Evolutionary conservation across 2,888 invertebrate genomes (phyloP).

Genomic region (Caenorhabditis becei): DNA sequence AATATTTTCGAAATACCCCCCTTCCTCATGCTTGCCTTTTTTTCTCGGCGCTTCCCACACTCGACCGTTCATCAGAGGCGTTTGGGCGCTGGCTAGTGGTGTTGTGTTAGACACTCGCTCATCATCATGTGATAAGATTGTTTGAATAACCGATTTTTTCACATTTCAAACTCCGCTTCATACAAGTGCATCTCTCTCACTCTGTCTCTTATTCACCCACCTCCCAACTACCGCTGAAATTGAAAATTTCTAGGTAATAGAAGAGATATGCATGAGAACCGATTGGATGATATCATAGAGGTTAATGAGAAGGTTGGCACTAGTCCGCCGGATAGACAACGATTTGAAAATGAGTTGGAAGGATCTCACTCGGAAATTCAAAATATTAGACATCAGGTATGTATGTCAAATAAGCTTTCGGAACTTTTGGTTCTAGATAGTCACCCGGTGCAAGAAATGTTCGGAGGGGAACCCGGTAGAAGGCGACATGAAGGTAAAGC

Average conservation of each 20-base stretch:
- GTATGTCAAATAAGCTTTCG: neutral
- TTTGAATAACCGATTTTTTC: conserved; percentile 52
- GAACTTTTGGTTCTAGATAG: conserved; percentile 18
- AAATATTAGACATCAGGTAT: conserved; percentile 30
- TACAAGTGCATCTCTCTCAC: conserved; percentile 42
- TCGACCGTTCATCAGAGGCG: conserved; percentile 8
- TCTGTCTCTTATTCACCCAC: conserved; percentile 1
- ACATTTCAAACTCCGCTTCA: conserved; percentile 39
- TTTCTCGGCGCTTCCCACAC: conserved; percentile 7
- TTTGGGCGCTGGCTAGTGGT: neutral
- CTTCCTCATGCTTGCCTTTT: neutral
- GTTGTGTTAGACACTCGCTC: conserved; percentile 3
- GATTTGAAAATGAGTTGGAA: conserved; percentile 55
- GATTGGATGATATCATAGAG: conserved; percentile 51
- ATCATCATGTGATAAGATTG: conserved; percentile 42
- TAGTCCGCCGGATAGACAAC: conserved; percentile 54
- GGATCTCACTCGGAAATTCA: conserved; percentile 21
- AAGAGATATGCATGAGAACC: conserved; percentile 52
- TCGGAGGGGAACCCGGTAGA: conserved; percentile 29
- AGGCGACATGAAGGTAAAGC: conserved; percentile 23
- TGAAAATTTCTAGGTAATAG: conserved; percentile 45
- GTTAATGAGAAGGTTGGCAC: conserved; percentile 41
- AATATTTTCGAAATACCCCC: conserved; percentile 41
- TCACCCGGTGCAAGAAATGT: conserved; percentile 40
- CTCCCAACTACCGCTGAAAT: neutral